phyloP scores from a whole-genome alignment of 2,888 invertebrate species.

The Drosophila subquinaria region DNA sequence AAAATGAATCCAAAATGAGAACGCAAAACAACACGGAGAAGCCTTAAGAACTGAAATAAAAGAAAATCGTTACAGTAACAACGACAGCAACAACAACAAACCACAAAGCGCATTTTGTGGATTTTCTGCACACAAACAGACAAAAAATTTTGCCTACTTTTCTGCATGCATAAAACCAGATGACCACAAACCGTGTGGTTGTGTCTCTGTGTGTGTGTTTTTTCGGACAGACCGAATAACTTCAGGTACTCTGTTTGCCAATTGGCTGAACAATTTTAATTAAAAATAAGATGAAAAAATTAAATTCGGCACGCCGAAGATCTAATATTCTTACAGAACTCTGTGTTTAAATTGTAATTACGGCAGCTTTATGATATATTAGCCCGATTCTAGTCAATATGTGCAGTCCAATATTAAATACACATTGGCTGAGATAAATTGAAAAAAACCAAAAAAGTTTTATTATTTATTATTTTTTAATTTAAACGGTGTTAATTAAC shows the following conservation, averaged over 20 bases:
- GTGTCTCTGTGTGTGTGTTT: slow-evolving; percentile 10
- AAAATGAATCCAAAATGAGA: slow-evolving; percentile 77
- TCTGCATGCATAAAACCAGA: slow-evolving; percentile 41
- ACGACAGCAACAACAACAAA: slow-evolving; percentile 12
- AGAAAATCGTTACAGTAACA: slow-evolving; percentile 20
- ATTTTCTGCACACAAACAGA: slow-evolving; percentile 21
- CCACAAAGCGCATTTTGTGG: slow-evolving; percentile 67
- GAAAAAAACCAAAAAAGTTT: too few species aligned
- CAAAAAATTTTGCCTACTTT: slow-evolving; percentile 64
- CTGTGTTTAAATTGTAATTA: too few species aligned
- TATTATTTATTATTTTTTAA: too few species aligned
- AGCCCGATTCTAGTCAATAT: too few species aligned
- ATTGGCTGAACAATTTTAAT: slow-evolving; percentile 70
- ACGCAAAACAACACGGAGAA: slow-evolving; percentile 10
- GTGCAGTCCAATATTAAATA: too few species aligned
- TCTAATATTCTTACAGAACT: not conserved
- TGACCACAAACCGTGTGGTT: slow-evolving; percentile 70
- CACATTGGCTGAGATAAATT: too few species aligned
- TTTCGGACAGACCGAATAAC: slow-evolving; percentile 37
- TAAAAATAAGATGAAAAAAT: slow-evolving; percentile 38
- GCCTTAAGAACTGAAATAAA: slow-evolving; percentile 27
- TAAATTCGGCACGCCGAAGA: not conserved
- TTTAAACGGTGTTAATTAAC: too few species aligned
- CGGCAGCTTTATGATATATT: too few species aligned
- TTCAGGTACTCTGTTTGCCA: slow-evolving; percentile 52